Evolutionary conservation across 2,797 vertebrate genomes (phyloP).

Genomic region (Pantherophis alleghaniensis): DNA sequence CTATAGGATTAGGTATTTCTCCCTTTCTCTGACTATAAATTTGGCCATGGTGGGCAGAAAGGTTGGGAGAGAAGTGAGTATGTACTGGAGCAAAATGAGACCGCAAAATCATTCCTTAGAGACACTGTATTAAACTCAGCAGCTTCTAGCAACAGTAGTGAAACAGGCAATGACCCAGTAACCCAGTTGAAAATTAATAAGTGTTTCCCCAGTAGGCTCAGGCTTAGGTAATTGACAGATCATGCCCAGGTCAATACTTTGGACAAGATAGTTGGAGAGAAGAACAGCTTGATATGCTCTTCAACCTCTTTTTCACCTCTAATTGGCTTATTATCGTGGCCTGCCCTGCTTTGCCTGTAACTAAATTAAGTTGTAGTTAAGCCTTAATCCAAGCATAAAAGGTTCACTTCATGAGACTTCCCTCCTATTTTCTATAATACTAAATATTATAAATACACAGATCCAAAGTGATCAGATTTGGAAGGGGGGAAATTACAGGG

Average conservation of each 20-base stretch:
- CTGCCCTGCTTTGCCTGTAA: neutral
- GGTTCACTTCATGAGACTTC: neutral
- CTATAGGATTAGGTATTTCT: neutral
- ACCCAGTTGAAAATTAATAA: neutral
- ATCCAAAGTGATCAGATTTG: neutral
- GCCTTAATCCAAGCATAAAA: neutral
- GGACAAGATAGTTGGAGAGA: neutral
- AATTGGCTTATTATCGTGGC: neutral
- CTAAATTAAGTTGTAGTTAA: neutral
- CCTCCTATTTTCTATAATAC: neutral
- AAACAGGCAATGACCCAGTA: neutral
- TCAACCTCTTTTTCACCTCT: conserved; percentile 3
- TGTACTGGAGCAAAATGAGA: neutral
- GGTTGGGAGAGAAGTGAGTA: neutral
- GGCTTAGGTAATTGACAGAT: neutral
- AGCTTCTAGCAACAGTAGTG: neutral
- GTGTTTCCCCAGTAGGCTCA: neutral
- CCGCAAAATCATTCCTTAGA: neutral
- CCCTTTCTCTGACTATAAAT: neutral
- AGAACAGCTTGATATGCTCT: neutral
- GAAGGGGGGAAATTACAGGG: neutral
- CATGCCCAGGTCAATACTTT: neutral
- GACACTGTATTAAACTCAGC: neutral
- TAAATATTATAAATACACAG: neutral
- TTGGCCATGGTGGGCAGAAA: neutral